These are phyloP conservation scores for Hirtodrosophila trivittata DNA, from an alignment of 2,888 invertebrate species.

Conservation along the genomic window DNA sequence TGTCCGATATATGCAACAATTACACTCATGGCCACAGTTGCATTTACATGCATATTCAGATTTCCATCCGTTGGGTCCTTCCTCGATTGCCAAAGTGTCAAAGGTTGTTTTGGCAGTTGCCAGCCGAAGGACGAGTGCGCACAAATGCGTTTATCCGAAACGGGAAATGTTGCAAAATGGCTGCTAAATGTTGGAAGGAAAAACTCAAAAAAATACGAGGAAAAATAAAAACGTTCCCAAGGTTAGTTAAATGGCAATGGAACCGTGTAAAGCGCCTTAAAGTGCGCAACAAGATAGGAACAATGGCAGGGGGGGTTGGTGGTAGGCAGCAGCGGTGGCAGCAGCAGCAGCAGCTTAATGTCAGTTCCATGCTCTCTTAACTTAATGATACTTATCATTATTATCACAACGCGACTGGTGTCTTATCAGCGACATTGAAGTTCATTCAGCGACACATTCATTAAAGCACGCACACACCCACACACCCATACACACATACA, in stretches of 20 bases:
- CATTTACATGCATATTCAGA: conserved; percentile 15
- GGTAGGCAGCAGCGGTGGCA: conserved; percentile 2
- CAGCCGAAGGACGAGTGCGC: conserved; percentile 54
- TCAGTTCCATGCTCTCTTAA: conserved; percentile 43
- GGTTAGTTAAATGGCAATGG: conserved; percentile 57
- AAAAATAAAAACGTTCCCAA: conserved; percentile 43
- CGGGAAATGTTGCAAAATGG: conserved; percentile 69
- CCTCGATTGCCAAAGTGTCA: conserved; percentile 68
- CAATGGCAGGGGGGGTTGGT: neutral
- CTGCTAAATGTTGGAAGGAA: conserved; percentile 28
- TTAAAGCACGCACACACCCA: conserved; percentile 58
- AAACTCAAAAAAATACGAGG: conserved; percentile 8
- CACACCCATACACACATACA: conserved; percentile 1
- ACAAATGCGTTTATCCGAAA: conserved; percentile 69
- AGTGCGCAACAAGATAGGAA: conserved; percentile 52
- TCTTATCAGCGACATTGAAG: conserved; percentile 55
- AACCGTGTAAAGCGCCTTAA: conserved; percentile 53
- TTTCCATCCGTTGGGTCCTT: conserved; percentile 26
- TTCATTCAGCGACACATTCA: conserved; percentile 53
- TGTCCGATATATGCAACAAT: conserved; percentile 37
- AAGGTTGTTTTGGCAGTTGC: conserved; percentile 60
- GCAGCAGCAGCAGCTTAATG: conserved; percentile 48
- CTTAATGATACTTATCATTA: conserved; percentile 75
- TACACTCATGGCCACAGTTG: conserved; percentile 24
- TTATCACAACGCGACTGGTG: conserved; percentile 58